Conservation (phyloP, 2,888 invertebrate genomes). For the Gryllus longicercus region DNA sequence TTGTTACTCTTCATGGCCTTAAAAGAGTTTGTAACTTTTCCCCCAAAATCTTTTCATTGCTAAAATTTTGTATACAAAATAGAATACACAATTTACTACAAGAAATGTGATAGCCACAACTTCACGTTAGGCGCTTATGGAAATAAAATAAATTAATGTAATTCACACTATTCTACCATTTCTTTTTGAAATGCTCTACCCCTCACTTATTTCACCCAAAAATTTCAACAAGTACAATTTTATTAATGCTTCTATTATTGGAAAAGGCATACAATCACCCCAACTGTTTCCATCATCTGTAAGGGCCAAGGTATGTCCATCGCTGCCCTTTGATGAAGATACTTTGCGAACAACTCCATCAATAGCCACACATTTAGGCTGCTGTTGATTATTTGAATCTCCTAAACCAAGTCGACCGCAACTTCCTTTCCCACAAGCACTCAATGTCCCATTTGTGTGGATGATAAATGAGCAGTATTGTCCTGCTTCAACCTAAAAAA, state of each 20-base stretch:
- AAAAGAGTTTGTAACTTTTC: too few relatives aligned
- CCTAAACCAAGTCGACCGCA: constrained; percentile 62
- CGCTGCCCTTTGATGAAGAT: constrained; percentile 57
- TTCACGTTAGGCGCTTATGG: too few relatives aligned
- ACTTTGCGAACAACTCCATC: constrained; percentile 52
- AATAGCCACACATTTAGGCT: constrained; percentile 55
- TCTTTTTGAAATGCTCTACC: too few relatives aligned
- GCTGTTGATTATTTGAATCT: constrained; percentile 58
- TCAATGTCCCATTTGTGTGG: constrained; percentile 56
- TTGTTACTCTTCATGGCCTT: too few relatives aligned
- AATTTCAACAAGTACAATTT: too few relatives aligned
- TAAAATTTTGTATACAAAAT: too few relatives aligned
- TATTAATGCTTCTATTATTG: neutral
- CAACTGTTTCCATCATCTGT: constrained; percentile 55
- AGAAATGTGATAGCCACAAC: too few relatives aligned
- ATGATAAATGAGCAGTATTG: constrained; percentile 63
- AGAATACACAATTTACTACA: too few relatives aligned
- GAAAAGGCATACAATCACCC: constrained; percentile 51
- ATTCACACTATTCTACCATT: too few relatives aligned
- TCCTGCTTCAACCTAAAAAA: constrained; percentile 56
- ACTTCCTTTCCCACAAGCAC: constrained; percentile 62
- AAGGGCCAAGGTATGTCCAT: constrained; percentile 56
- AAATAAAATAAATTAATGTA: too few relatives aligned
- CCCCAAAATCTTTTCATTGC: too few relatives aligned
- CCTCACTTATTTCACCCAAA: too few relatives aligned